phyloP scores from a whole-genome alignment of 2,888 invertebrate species.

The Cephus nigrinus region DNA sequence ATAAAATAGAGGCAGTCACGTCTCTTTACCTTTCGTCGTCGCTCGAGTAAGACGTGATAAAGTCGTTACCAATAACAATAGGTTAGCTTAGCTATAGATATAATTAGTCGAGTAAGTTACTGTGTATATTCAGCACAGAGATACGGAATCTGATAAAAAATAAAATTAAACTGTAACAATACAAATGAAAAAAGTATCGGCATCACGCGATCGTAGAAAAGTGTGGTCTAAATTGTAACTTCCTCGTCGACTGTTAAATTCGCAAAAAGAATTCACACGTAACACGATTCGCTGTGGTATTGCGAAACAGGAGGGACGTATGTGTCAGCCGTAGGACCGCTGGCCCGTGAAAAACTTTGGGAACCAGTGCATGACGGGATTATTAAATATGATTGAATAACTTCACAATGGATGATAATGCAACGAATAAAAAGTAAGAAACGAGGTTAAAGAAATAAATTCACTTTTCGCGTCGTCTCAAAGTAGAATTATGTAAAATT shows the following conservation, averaged over 20 bases:
- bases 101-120: not conserved
- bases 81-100: not conserved
- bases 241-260: not conserved
- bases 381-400: constrained; percentile 4
- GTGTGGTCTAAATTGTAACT: not conserved
- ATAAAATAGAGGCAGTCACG: not conserved
- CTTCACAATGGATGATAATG: not conserved
- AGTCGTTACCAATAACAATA: not conserved
- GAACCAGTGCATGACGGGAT: constrained; percentile 6
- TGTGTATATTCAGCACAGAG: not conserved
- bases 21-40: not conserved
- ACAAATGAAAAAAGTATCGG: not conserved
- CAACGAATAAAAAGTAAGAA: not conserved
- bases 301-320: not conserved
- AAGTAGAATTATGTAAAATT: not conserved
- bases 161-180: not conserved
- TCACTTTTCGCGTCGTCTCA: not conserved
- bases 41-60: not conserved
- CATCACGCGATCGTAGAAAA: not conserved
- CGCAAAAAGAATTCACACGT: not conserved
- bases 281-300: not conserved
- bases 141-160: not conserved
- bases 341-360: not conserved
- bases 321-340: not conserved
- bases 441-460: not conserved